Conservation (phyloP, 1,140 invertebrate genomes). For the Littorina saxatilis region DNA sequence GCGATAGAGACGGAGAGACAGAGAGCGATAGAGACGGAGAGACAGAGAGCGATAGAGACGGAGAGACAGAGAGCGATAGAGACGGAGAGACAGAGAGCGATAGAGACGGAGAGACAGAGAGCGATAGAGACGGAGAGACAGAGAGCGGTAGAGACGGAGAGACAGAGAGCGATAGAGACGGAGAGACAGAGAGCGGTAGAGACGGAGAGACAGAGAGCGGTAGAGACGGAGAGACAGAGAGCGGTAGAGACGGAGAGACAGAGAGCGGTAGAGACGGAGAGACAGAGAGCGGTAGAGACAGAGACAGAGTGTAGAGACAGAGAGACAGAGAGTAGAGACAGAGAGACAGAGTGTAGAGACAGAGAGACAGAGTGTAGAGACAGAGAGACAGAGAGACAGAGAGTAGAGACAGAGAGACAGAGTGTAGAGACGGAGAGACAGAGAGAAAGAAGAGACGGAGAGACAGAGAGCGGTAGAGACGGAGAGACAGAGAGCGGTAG, state of each 20-base stretch:
- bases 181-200: conserved; percentile 10
- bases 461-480: no score
- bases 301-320: neutral
- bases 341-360: conserved; percentile 4
- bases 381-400: no score
- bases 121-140: neutral
- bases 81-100: neutral
- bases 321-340: neutral
- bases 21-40: neutral
- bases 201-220: neutral
- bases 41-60: no score
- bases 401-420: no score
- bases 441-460: no score
- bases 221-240: conserved; percentile 1
- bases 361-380: neutral
- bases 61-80: neutral
- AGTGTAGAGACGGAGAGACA: no score
- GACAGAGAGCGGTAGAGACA: neutral
- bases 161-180: neutral
- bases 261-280: neutral
- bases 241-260: neutral
- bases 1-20: neutral
- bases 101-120: neutral
- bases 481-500: no score
- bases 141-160: neutral